Percentiles rank a stretch among this genome's conserved stretches.
Conservation (phyloP, 37 sponge, comb jelly and placozoan genomes). For the Crambe crambe region DNA sequence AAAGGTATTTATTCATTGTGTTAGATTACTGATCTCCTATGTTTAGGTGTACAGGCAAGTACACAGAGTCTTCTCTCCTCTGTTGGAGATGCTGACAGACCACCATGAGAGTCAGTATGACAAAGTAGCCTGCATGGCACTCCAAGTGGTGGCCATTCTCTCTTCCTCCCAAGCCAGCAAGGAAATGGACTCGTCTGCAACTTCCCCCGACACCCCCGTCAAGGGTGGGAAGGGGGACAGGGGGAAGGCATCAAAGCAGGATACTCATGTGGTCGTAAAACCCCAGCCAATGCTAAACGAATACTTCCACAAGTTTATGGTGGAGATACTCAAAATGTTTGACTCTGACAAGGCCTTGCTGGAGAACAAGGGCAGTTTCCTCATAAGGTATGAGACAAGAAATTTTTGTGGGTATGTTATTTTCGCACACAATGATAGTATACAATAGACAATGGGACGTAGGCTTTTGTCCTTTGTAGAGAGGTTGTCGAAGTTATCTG, state of each 20-base stretch:
- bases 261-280: background rate
- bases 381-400: constrained; percentile 69
- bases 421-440: no score
- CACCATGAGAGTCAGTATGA: constrained; percentile 37
- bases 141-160: constrained; percentile 61
- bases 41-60: constrained; percentile 56
- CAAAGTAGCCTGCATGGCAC: constrained; percentile 67
- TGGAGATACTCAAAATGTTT: constrained; percentile 79
- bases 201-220: background rate
- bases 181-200: constrained; percentile 19
- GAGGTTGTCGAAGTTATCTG: no score
- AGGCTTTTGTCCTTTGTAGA: no score
- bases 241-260: background rate
- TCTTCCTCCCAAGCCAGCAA: constrained; percentile 65
- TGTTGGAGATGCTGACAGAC: constrained; percentile 65
- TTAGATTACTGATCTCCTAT: background rate
- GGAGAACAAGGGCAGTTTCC: constrained; percentile 74
- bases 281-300: constrained; percentile 23
- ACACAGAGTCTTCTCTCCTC: constrained; percentile 46
- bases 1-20: no score
- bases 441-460: no score
- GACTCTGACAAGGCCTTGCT: constrained; percentile 65
- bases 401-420: background rate
- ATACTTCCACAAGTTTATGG: constrained; percentile 72
- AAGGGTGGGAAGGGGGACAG: background rate